Conservation (phyloP, 1,140 invertebrate species). For the Harpegnathos saltator region DNA sequence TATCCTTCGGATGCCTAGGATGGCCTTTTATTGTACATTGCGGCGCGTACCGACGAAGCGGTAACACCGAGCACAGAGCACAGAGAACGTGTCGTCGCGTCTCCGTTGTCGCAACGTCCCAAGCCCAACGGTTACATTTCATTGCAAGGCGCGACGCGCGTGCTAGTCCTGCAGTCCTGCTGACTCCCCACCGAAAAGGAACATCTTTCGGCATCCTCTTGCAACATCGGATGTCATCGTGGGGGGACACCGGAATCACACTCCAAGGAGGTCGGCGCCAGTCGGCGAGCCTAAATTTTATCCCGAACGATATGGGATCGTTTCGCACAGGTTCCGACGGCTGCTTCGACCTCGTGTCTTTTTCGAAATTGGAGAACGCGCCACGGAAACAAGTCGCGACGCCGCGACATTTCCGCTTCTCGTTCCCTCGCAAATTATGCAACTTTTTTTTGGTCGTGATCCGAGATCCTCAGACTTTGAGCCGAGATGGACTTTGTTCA, state of each 20-base stretch:
- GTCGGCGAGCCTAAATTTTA: slow-evolving; percentile 20
- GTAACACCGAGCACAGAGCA: neutral
- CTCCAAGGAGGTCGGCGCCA: slow-evolving; percentile 69
- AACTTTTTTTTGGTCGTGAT: too few relatives aligned
- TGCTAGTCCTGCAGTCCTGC: slow-evolving; percentile 18
- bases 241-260: neutral
- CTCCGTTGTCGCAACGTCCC: slow-evolving; percentile 32
- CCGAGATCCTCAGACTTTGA: neutral
- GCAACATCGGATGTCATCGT: neutral
- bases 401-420: neutral
- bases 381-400: slow-evolving; percentile 52
- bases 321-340: slow-evolving; percentile 32
- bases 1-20: slow-evolving; percentile 38
- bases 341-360: neutral
- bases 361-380: slow-evolving; percentile 60
- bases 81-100: neutral
- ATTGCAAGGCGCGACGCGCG: slow-evolving; percentile 58
- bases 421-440: neutral
- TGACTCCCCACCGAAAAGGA: slow-evolving; percentile 14
- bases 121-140: slow-evolving; percentile 73
- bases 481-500: too few relatives aligned
- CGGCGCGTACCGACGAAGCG: slow-evolving; percentile 18
- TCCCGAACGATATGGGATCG: slow-evolving; percentile 23
- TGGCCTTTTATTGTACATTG: neutral
- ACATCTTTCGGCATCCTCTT: slow-evolving; percentile 34